Evolutionary conservation across 2,113 vertebrate genomes (phyloP).

Genomic region (Otus sunia): DNA sequence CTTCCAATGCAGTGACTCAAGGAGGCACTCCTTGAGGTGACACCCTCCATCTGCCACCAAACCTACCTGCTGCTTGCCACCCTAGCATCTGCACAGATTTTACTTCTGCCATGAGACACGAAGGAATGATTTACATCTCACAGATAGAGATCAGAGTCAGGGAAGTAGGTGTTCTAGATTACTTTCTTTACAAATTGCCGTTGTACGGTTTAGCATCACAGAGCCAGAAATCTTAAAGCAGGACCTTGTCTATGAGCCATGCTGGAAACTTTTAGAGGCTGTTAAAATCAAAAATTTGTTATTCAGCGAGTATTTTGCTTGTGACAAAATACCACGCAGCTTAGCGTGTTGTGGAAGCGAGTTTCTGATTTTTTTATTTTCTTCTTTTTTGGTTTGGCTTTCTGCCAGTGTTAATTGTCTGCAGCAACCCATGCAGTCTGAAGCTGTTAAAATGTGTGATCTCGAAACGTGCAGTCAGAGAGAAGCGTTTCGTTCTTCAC

Average conservation of each 20-base stretch:
- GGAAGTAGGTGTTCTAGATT: background rate
- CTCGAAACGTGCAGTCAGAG: background rate
- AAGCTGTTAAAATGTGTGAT: background rate
- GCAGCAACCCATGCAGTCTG: background rate
- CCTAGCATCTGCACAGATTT: background rate
- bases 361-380: background rate
- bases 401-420: background rate
- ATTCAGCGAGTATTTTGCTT: background rate
- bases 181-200: background rate
- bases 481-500: background rate
- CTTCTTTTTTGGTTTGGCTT: background rate
- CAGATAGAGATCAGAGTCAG: background rate
- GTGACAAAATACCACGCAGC: background rate
- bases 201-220: background rate
- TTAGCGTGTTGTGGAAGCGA: background rate
- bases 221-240: background rate
- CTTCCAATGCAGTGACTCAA: background rate
- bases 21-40: background rate
- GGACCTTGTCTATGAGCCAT: background rate
- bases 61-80: background rate
- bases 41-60: background rate
- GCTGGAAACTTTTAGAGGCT: background rate
- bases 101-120: rapidly evolving
- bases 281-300: background rate
- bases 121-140: background rate